These are phyloP conservation scores for Mustelus asterias DNA, from an alignment of 2,113 vertebrate species.

Conservation along the genomic window DNA sequence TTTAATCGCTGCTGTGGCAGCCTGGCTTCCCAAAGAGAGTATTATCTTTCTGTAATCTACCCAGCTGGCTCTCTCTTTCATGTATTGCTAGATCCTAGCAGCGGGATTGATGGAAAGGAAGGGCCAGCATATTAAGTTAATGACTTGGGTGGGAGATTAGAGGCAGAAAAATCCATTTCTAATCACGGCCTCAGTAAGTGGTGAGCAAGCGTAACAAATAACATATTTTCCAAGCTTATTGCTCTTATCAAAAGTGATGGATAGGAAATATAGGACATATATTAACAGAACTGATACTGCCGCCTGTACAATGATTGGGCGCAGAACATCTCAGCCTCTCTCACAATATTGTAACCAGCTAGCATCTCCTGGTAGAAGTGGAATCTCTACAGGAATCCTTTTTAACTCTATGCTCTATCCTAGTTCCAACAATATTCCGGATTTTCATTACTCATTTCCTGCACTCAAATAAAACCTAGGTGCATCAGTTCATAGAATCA, in stretches of 20 bases:
- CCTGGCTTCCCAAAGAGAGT: slow-evolving; percentile 17
- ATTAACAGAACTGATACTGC: slow-evolving; percentile 15
- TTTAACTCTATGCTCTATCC: neutral
- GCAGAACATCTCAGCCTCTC: neutral
- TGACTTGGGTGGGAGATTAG: slow-evolving; percentile 30
- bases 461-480: neutral
- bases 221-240: neutral
- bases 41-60: slow-evolving; percentile 33
- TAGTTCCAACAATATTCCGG: neutral
- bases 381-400: neutral
- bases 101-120: slow-evolving; percentile 36
- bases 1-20: neutral
- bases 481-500: no score
- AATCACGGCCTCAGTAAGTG: neutral
- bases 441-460: neutral
- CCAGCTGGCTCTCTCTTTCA: neutral
- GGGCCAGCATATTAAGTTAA: slow-evolving; percentile 13
- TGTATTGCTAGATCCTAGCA: neutral
- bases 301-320: neutral
- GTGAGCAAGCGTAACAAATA: neutral
- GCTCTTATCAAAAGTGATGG: neutral
- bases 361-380: neutral
- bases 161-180: slow-evolving; percentile 34
- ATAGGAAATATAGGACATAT: neutral
- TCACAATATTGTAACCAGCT: neutral